These are phyloP conservation scores for Morpho achilles DNA, from an alignment of 2,888 invertebrate genomes.

Conservation along the genomic window DNA sequence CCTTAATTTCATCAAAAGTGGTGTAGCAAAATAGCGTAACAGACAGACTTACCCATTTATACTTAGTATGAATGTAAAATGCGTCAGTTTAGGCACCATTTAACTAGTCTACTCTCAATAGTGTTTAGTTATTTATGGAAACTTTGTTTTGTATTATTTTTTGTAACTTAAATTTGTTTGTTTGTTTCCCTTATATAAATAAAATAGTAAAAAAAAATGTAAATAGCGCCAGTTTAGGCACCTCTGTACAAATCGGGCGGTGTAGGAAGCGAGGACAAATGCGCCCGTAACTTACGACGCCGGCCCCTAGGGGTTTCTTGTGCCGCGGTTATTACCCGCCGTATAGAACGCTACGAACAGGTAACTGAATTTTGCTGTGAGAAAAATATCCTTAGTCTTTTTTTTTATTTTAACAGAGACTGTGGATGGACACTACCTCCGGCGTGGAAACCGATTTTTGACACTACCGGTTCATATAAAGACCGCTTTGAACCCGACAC, in stretches of 20 bases:
- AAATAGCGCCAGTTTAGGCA: conserved; percentile 13
- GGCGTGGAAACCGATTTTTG: no score
- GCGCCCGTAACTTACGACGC: conserved; percentile 60
- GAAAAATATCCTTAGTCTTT: conserved; percentile 14
- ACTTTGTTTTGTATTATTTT: no score
- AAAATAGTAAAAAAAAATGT: neutral
- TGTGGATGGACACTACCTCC: no score
- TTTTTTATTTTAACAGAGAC: no score
- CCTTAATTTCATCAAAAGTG: no score
- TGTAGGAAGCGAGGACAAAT: conserved; percentile 69
- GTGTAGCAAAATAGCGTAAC: no score
- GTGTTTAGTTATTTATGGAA: no score
- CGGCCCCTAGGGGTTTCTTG: conserved; percentile 58
- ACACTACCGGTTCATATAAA: no score
- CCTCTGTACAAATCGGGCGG: conserved; percentile 53
- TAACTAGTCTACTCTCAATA: no score
- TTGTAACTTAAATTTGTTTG: no score
- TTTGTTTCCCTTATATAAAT: neutral
- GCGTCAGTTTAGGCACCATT: conserved; percentile 12
- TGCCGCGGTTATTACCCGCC: conserved; percentile 37
- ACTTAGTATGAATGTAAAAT: neutral
- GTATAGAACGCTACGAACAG: conserved; percentile 22
- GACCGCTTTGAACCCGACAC: no score
- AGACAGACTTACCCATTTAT: no score
- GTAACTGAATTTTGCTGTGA: conserved; percentile 21